A percentile compares a stretch with the other conserved stretches of the same genome.
Conservation (phyloP, 2,888 invertebrate species). For the Harpagoxenus sublaevis region DNA sequence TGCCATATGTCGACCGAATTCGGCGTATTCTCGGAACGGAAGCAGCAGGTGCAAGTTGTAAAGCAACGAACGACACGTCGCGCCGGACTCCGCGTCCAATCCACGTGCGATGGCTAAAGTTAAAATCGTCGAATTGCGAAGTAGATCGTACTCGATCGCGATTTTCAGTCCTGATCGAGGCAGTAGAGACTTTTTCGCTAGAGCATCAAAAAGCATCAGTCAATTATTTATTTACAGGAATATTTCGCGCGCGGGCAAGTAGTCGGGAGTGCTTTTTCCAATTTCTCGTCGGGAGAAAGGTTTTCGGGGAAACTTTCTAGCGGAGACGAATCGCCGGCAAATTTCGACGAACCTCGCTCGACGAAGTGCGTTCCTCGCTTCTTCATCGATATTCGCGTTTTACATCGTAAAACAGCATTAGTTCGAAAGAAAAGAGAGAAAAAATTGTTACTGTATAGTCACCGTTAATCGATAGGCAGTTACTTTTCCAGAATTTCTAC, state of each 20-base stretch:
- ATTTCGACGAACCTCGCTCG: background rate
- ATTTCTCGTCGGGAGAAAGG: background rate
- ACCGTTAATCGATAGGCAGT: slow-evolving; percentile 62
- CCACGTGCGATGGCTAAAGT: slow-evolving; percentile 8
- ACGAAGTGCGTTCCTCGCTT: background rate
- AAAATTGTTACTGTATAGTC: slow-evolving; percentile 66
- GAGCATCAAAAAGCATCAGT: slow-evolving; percentile 59
- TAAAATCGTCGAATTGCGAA: slow-evolving; percentile 5
- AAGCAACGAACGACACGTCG: slow-evolving; percentile 47
- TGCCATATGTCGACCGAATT: slow-evolving; percentile 10
- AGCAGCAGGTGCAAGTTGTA: slow-evolving; percentile 36
- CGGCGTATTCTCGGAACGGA: slow-evolving; percentile 4
- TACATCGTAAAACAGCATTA: slow-evolving; percentile 51
- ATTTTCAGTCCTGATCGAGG: slow-evolving; percentile 5
- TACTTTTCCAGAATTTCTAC: slow-evolving; percentile 71
- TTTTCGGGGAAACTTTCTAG: slow-evolving; percentile 28
- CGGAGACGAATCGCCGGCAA: background rate
- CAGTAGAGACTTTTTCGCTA: slow-evolving; percentile 52
- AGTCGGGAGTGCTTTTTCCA: slow-evolving; percentile 10
- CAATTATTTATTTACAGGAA: slow-evolving; percentile 66
- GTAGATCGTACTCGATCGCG: background rate
- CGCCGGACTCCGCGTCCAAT: slow-evolving; percentile 14
- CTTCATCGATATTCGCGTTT: slow-evolving; percentile 41
- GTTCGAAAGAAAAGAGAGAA: slow-evolving; percentile 33
- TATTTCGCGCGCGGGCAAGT: slow-evolving; percentile 11